Conservation (phyloP, 2,113 vertebrate genomes). For the Catharus fuscescens region DNA sequence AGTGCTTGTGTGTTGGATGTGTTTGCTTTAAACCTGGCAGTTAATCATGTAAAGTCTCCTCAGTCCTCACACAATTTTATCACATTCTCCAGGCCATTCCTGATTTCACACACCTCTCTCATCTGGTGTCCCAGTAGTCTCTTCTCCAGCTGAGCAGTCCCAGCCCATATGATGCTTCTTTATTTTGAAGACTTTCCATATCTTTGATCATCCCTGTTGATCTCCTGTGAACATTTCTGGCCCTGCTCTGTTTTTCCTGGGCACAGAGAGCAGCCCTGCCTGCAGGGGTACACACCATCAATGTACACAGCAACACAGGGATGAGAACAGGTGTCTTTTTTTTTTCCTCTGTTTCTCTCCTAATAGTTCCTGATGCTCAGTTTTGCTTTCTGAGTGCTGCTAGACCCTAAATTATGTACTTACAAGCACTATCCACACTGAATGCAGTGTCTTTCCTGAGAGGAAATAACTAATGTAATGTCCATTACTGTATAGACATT, state of each 20-base stretch:
- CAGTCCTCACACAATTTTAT: neutral
- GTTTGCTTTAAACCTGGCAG: conserved; percentile 18
- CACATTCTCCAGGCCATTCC: neutral
- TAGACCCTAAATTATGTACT: neutral
- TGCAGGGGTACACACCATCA: neutral
- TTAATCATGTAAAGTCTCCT: neutral
- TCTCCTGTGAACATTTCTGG: neutral
- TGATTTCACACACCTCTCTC: neutral
- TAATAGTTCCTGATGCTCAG: neutral
- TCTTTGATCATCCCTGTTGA: conserved; percentile 15
- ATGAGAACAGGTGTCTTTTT: neutral
- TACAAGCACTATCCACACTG: neutral
- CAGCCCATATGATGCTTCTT: neutral
- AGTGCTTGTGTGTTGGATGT: neutral
- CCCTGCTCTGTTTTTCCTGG: neutral
- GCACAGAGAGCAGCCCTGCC: neutral
- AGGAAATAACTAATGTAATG: neutral
- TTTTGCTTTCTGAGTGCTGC: neutral
- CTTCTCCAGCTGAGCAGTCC: neutral
- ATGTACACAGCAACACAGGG: neutral
- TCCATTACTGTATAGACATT: neutral
- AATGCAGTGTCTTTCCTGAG: neutral
- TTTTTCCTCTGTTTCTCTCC: neutral
- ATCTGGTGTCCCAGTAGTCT: neutral
- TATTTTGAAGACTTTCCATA: neutral